These are phyloP conservation scores for Spea multiplicata DNA, from an alignment of 2,113 vertebrate genomes.

Conservation along the genomic window DNA sequence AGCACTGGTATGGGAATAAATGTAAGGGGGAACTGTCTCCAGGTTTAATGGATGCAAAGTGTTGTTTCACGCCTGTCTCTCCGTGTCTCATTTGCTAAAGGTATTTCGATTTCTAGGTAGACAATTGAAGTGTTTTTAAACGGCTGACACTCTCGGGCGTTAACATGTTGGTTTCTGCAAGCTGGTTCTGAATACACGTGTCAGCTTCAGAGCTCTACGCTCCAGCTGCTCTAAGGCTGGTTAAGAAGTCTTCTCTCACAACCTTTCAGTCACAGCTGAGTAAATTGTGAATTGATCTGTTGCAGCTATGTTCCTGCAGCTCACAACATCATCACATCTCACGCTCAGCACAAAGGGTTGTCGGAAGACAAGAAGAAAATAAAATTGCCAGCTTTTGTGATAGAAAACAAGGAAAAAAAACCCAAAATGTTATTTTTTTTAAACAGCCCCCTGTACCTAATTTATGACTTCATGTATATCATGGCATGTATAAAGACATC, in stretches of 20 bases:
- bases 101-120: constrained; percentile 37
- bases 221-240: constrained; percentile 22
- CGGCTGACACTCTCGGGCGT: constrained; percentile 25
- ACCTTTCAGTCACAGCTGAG: constrained; percentile 45
- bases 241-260: constrained; percentile 34
- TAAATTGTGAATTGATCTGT: constrained; percentile 48
- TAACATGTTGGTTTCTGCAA: constrained; percentile 25
- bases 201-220: constrained; percentile 16
- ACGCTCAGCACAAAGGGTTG: neutral
- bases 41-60: constrained; percentile 45
- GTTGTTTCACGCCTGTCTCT: constrained; percentile 30
- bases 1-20: neutral
- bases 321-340: constrained; percentile 33
- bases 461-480: too few relatives aligned
- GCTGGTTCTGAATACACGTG: constrained; percentile 32
- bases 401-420: neutral
- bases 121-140: constrained; percentile 40
- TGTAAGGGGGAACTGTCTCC: neutral
- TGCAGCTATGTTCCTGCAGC: constrained; percentile 17
- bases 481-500: too few relatives aligned
- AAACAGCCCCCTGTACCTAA: too few relatives aligned
- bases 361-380: constrained; percentile 4
- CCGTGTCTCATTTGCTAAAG: constrained; percentile 41
- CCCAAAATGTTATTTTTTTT: too few relatives aligned
- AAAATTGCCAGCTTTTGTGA: constrained; percentile 27